These are phyloP conservation scores for Riptortus pedestris DNA, from an alignment of 1,140 invertebrate species.

Conservation along the genomic window DNA sequence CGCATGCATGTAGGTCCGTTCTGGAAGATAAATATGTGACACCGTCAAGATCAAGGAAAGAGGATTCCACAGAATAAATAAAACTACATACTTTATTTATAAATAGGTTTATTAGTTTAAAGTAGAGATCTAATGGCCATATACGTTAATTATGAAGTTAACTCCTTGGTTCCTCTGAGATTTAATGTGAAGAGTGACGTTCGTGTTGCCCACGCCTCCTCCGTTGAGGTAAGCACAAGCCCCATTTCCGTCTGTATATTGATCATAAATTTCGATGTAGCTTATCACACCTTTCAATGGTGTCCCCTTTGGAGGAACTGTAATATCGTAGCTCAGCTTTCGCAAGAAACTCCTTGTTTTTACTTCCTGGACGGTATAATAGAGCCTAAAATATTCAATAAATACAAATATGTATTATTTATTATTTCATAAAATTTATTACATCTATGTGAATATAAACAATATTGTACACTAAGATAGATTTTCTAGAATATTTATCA, in stretches of 20 bases:
- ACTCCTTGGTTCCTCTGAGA: constrained; percentile 27
- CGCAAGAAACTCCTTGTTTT: neutral
- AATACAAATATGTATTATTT: too few species aligned
- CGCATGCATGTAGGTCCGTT: too few species aligned
- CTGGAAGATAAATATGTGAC: too few species aligned
- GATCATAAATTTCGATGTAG: constrained; percentile 20
- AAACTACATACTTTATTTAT: too few species aligned
- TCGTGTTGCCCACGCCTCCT: constrained; percentile 22
- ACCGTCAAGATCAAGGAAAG: too few species aligned
- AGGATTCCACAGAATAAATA: too few species aligned
- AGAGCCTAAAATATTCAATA: neutral
- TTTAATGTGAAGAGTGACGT: constrained; percentile 26
- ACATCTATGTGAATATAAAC: too few species aligned
- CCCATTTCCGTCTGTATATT: constrained; percentile 22
- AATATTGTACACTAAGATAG: too few species aligned
- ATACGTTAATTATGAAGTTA: constrained; percentile 26
- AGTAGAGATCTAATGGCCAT: too few species aligned
- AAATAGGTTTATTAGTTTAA: too few species aligned
- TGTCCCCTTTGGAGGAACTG: neutral
- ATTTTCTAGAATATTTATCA: too few species aligned
- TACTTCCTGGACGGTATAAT: neutral
- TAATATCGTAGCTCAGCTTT: neutral
- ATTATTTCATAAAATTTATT: too few species aligned
- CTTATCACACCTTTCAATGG: neutral
- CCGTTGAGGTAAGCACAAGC: constrained; percentile 18